Evolutionary conservation across 1,140 invertebrate genomes (phyloP).

Genomic region (Caenorhabditis latens): DNA sequence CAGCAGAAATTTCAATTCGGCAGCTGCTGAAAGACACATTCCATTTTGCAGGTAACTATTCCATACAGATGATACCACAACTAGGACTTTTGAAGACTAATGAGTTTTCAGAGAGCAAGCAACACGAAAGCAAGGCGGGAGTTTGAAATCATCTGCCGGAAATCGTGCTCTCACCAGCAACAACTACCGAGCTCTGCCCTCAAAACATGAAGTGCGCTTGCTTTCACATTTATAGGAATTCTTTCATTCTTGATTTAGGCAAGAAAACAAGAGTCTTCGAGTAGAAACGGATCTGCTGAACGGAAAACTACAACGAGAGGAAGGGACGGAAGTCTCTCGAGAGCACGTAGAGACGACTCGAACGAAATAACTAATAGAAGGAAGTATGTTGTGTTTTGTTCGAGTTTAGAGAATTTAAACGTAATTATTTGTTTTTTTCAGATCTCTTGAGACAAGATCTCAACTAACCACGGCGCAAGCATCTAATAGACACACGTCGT

Average conservation of each 20-base stretch:
- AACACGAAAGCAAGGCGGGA: slow-evolving; percentile 26
- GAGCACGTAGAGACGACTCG: slow-evolving; percentile 35
- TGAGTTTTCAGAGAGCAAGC: background rate
- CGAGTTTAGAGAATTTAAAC: no score
- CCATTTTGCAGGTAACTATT: slow-evolving; percentile 84
- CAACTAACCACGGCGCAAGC: background rate
- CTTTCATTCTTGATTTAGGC: slow-evolving; percentile 7
- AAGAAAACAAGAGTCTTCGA: slow-evolving; percentile 56
- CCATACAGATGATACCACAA: background rate
- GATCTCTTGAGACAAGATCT: slow-evolving; percentile 27
- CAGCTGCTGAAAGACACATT: slow-evolving; percentile 91
- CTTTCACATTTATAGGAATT: background rate
- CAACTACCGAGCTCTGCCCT: background rate
- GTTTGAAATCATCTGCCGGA: slow-evolving; percentile 32
- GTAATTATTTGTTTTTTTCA: background rate
- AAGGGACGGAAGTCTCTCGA: slow-evolving; percentile 41
- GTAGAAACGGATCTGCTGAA: slow-evolving; percentile 34
- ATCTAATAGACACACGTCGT: background rate
- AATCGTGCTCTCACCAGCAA: background rate
- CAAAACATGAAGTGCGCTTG: slow-evolving; percentile 24
- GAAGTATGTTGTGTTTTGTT: slow-evolving; percentile 23
- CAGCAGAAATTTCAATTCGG: slow-evolving; percentile 86
- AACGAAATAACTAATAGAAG: slow-evolving; percentile 52
- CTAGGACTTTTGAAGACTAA: background rate
- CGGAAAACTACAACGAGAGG: slow-evolving; percentile 27